These are phyloP conservation scores for Tyria jacobaeae DNA, from an alignment of 2,888 invertebrate species.

Conservation along the genomic window DNA sequence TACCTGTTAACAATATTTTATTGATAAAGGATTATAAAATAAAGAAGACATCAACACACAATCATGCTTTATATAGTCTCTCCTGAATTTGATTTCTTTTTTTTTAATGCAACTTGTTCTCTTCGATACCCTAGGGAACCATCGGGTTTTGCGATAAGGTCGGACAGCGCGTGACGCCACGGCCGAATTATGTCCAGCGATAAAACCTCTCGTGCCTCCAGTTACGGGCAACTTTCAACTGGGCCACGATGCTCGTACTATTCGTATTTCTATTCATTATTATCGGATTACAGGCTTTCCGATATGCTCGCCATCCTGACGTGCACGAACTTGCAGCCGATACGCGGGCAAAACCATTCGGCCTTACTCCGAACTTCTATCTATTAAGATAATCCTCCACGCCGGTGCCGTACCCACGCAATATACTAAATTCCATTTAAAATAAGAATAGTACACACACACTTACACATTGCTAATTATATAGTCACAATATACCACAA, in stretches of 20 bases:
- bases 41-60: no score
- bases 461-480: no score
- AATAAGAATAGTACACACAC: no score
- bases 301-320: conserved; percentile 63
- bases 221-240: conserved; percentile 68
- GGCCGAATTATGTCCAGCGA: conserved; percentile 74
- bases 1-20: no score
- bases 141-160: conserved; percentile 68
- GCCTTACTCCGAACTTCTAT: conserved; percentile 61
- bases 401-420: conserved; percentile 37
- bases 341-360: conserved; percentile 61
- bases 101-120: conserved; percentile 54
- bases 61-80: conserved; percentile 3
- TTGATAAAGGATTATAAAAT: no score
- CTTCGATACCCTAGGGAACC: conserved; percentile 61
- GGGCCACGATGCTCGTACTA: conserved; percentile 71
- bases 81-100: conserved; percentile 44
- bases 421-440: conserved; percentile 45
- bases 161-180: conserved; percentile 71
- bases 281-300: conserved; percentile 74
- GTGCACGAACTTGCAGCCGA: conserved; percentile 73
- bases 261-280: conserved; percentile 80
- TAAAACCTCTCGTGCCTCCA: conserved; percentile 72
- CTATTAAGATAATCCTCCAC: conserved; percentile 63
- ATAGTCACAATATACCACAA: no score